A percentile compares a stretch with the other conserved stretches of the same genome.
Conservation (phyloP, 2,888 invertebrate genomes). For the Rutpela maculata region DNA sequence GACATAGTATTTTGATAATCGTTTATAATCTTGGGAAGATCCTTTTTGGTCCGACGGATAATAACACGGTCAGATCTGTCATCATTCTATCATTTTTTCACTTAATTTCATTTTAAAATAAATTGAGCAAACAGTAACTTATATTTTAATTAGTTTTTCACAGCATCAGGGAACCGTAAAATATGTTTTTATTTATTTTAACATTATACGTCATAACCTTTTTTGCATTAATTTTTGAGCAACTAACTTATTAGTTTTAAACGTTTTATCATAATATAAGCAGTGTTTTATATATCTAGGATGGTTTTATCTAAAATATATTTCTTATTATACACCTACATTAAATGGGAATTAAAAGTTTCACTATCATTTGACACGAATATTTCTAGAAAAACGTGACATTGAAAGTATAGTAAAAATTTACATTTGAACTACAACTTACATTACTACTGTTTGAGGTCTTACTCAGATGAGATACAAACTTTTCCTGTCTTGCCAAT, state of each 20-base stretch:
- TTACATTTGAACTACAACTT: too few species aligned
- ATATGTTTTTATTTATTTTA: background rate
- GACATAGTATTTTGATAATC: slow-evolving; percentile 69
- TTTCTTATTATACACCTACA: background rate
- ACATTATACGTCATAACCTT: background rate
- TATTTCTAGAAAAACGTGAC: too few species aligned
- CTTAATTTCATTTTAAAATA: slow-evolving; percentile 63
- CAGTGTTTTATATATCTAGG: too few species aligned
- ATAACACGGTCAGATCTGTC: slow-evolving; percentile 61
- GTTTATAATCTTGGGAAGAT: slow-evolving; percentile 62
- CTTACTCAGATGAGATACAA: too few species aligned
- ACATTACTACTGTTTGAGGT: too few species aligned
- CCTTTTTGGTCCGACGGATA: slow-evolving; percentile 57
- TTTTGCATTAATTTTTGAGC: background rate
- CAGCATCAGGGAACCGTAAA: slow-evolving; percentile 17
- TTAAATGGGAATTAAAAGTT: too few species aligned
- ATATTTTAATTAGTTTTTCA: slow-evolving; percentile 33
- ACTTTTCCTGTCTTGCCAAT: too few species aligned
- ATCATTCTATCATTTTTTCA: slow-evolving; percentile 67
- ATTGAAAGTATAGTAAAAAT: too few species aligned
- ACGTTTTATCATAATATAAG: too few species aligned
- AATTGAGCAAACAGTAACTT: slow-evolving; percentile 35
- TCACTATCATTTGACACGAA: too few species aligned
- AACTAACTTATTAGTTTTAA: background rate
- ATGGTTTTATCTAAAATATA: background rate